Conservation (phyloP, 2,888 invertebrate species). For the Malthinus flaveolus region DNA sequence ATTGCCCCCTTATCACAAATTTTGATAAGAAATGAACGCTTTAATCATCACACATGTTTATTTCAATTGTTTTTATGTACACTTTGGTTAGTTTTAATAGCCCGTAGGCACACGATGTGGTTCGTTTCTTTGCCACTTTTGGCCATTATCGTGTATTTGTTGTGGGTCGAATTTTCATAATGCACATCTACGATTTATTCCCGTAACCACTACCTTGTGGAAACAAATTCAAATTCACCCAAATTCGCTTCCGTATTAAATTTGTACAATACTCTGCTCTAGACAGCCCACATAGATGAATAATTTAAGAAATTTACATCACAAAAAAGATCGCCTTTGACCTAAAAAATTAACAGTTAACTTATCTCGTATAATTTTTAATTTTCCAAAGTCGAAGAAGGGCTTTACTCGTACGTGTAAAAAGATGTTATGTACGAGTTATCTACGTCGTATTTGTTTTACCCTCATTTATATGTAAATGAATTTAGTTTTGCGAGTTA, state of each 20-base stretch:
- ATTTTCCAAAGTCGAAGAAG: neutral
- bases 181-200: slow-evolving; percentile 9
- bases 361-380: neutral
- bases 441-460: slow-evolving; percentile 1
- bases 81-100: slow-evolving; percentile 24
- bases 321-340: no score
- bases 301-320: no score
- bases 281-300: neutral
- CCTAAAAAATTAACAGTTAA: no score
- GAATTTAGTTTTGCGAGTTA: slow-evolving; percentile 4
- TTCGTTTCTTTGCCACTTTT: neutral
- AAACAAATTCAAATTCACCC: slow-evolving; percentile 12
- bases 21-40: slow-evolving; percentile 26
- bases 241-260: slow-evolving; percentile 13
- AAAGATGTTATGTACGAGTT: neutral
- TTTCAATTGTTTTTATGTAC: slow-evolving; percentile 31
- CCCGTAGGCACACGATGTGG: slow-evolving; percentile 20
- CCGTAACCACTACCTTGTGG: slow-evolving; percentile 10
- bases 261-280: neutral
- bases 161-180: slow-evolving; percentile 15
- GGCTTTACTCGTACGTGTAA: neutral
- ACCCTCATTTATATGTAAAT: slow-evolving; percentile 4
- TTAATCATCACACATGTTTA: slow-evolving; percentile 31
- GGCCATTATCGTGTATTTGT: no score
- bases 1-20: slow-evolving; percentile 20